Evolutionary conservation across 1,140 invertebrate species (phyloP).

Genomic region (Bombus confusus): DNA sequence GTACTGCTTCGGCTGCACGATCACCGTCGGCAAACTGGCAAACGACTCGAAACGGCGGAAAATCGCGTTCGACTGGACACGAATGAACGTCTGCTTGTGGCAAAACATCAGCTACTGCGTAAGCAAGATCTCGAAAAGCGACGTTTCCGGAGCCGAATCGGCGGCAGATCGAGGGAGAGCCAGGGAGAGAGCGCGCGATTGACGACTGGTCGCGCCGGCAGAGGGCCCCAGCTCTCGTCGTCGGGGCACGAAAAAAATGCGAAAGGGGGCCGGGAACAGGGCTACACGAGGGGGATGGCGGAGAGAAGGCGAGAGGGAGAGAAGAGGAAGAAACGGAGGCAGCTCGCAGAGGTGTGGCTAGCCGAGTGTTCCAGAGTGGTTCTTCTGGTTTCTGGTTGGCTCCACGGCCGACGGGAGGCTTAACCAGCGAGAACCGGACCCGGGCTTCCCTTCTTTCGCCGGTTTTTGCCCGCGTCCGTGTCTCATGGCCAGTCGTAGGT

Average conservation of each 20-base stretch:
- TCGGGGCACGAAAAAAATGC: conserved; percentile 58
- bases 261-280: conserved; percentile 57
- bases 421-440: conserved; percentile 74
- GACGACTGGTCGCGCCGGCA: conserved; percentile 63
- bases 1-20: no score
- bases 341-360: conserved; percentile 81
- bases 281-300: conserved; percentile 34
- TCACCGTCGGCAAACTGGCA: no score
- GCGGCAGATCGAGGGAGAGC: conserved; percentile 2
- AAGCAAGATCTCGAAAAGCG: background rate
- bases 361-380: conserved; percentile 76
- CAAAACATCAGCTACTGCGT: no score
- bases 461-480: conserved; percentile 63
- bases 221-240: conserved; percentile 80
- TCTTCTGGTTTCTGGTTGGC: conserved; percentile 81
- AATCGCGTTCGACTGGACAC: no score
- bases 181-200: background rate
- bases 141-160: background rate
- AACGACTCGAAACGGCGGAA: no score
- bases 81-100: no score
- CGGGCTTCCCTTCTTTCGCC: conserved; percentile 59
- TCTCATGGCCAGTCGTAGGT: conserved; percentile 77
- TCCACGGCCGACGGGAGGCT: conserved; percentile 79
- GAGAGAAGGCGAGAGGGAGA: conserved; percentile 59
- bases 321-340: conserved; percentile 60